Conservation (phyloP, 2,797 vertebrate species). For the Sebastes taczanowskii region DNA sequence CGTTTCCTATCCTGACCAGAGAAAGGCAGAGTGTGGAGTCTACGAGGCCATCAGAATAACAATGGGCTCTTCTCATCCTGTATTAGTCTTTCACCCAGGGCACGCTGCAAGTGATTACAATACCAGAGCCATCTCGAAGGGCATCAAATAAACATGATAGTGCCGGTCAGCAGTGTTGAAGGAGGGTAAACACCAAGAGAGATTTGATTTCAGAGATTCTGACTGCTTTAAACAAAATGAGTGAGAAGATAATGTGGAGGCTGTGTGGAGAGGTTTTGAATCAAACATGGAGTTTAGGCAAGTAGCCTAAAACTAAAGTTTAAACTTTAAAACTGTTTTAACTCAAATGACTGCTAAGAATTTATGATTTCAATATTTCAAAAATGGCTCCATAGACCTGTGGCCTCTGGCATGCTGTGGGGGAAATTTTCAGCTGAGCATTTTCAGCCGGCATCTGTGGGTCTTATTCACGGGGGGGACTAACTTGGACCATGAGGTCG, state of each 20-base stretch:
- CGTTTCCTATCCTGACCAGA: slow-evolving; percentile 55
- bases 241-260: not conserved
- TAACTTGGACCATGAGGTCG: not conserved
- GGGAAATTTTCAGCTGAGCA: not conserved
- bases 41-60: slow-evolving; percentile 51
- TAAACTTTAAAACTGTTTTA: no score
- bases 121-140: slow-evolving; percentile 44
- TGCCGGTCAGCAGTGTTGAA: slow-evolving; percentile 15
- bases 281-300: not conserved
- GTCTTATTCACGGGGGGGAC: not conserved
- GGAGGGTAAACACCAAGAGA: not conserved
- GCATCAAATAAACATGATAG: slow-evolving; percentile 41
- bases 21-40: slow-evolving; percentile 28
- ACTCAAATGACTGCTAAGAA: not conserved
- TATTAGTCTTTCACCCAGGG: slow-evolving; percentile 34
- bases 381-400: not conserved
- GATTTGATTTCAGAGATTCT: not conserved
- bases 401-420: not conserved
- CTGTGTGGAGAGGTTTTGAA: not conserved
- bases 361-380: not conserved
- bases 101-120: slow-evolving; percentile 45
- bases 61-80: slow-evolving; percentile 51
- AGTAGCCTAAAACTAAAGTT: not conserved
- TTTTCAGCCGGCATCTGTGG: not conserved
- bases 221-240: not conserved